phyloP scores from a whole-genome alignment of 2,113 vertebrate species.

The Grammomys surdaster region DNA sequence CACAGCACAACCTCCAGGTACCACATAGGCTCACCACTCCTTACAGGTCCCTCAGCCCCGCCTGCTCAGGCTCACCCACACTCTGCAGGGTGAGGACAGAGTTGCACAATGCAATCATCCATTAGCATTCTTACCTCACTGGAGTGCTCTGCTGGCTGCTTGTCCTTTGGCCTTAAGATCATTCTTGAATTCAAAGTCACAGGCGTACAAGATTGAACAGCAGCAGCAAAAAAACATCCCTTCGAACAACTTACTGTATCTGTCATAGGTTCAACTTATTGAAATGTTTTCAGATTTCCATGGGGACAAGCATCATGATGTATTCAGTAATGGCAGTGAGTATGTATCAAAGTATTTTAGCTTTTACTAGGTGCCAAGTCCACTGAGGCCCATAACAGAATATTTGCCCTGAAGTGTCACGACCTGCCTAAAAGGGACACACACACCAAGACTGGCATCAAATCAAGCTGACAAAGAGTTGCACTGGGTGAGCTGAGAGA shows the following conservation, averaged over 20 bases:
- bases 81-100: not conserved
- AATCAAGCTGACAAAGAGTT: not conserved
- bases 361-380: not conserved
- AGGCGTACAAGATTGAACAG: not conserved
- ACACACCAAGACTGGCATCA: not conserved
- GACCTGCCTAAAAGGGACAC: not conserved
- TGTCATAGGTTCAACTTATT: not conserved
- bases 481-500: not conserved
- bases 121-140: not conserved
- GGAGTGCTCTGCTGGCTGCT: not conserved
- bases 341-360: not conserved
- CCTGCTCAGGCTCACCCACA: not conserved
- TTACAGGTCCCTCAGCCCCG: not conserved
- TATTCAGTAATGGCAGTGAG: not conserved
- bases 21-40: not conserved
- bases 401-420: not conserved
- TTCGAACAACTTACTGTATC: not conserved
- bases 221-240: not conserved
- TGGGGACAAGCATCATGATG: not conserved
- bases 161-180: not conserved
- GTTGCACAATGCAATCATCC: not conserved
- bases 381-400: not conserved
- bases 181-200: slow-evolving; percentile 16
- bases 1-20: not conserved
- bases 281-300: not conserved